Evolutionary conservation across 2,888 invertebrate genomes (phyloP), one percentile per base, ranked within the genome.

Genomic region (Athripsodes cinereus): DNA sequence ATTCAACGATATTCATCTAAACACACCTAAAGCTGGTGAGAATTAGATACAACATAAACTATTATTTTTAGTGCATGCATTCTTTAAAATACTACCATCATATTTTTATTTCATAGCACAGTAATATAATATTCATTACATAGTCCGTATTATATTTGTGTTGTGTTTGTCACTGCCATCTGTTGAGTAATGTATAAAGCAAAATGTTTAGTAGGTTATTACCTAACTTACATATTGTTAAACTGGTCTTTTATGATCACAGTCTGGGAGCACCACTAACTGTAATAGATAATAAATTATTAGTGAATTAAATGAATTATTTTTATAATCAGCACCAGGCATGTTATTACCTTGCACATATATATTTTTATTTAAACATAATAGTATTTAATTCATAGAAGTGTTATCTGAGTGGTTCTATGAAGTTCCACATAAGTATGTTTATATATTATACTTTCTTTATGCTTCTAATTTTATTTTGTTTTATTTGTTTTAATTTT

Each of bases 1-100:
- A 46, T 58, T 57, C 52, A 47, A 48, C 31, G 56, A 59, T 53
- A 31, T 58, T 55, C 55, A 61, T 55, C 34, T 63, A 62, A 63
- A 58, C 46, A 61, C 59, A 57, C 61, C 59, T 34, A 13, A 47
- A 47, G 47, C 47, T 47, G 47, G 47, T 47, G 47, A 40, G 40
- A 40, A 13, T 40, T 40, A n/a, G 40, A 40, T n/a, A 40, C 11
- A 31, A 8, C 11, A 31, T 8, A 13, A 3, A 40, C 13, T 16
- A 40, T 40, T 26, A 26, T 26, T 10, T 26, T 26, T 26, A 26
- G 13, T 40, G 40, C 40, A 40, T 40, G 40, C 40, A n/a, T 40
- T 40, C 40, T 16, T n/a, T 8, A 26, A 26, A 6, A 26, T 26
- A 10, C 10, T 6, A 10, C 10, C 3, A 10, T 26, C 10, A 10